Conservation (phyloP, 2,113 vertebrate genomes). For the Tonatia bakeri region DNA sequence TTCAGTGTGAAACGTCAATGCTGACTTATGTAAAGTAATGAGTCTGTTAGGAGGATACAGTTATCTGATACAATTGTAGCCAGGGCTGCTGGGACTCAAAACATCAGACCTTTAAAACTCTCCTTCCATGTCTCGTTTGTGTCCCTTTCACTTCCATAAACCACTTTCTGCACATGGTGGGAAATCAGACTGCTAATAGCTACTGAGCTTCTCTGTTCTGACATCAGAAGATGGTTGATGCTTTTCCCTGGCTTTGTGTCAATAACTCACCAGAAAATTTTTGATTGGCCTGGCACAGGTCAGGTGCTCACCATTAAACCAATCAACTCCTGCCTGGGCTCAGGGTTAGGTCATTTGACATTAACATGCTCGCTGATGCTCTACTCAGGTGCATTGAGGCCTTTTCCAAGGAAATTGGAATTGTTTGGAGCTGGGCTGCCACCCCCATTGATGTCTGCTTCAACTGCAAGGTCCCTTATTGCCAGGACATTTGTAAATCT, state of each 20-base stretch:
- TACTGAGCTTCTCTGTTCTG: background rate
- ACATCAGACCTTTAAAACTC: background rate
- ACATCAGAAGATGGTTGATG: background rate
- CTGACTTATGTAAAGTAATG: background rate
- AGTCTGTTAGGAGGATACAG: background rate
- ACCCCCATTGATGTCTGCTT: background rate
- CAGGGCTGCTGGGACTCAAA: background rate
- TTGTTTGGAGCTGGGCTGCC: background rate
- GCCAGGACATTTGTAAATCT: constrained; percentile 53
- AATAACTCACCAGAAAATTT: background rate
- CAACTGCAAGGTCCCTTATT: constrained; percentile 1
- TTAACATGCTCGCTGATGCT: background rate
- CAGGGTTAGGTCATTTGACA: background rate
- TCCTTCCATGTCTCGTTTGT: background rate
- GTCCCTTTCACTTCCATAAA: background rate
- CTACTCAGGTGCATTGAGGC: background rate
- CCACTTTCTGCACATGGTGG: rapidly evolving
- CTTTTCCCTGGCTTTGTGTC: background rate
- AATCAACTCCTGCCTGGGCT: background rate
- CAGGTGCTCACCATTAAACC: background rate
- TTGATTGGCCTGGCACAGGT: background rate
- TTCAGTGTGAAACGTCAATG: background rate
- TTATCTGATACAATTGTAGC: background rate
- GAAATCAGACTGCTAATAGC: background rate
- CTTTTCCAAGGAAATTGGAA: background rate